Percentiles rank a stretch among this genome's conserved stretches.
Conservation (phyloP, 2,888 invertebrate genomes). For the Leptinotarsa juncta region DNA sequence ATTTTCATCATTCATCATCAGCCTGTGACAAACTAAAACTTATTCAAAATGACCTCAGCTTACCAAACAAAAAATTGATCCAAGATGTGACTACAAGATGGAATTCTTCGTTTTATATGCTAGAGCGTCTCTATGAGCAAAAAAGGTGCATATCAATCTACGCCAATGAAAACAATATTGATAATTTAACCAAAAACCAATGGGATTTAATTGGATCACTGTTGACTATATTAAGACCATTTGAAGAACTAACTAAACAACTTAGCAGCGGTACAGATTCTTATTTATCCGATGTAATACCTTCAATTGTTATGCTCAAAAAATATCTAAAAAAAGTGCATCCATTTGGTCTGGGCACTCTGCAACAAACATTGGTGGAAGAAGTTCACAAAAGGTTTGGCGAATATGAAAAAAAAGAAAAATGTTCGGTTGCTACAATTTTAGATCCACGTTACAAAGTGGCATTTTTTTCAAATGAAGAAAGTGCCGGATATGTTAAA, state of each 20-base stretch:
- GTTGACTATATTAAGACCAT: conserved; percentile 16
- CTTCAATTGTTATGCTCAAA: not conserved
- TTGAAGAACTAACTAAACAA: conserved; percentile 26
- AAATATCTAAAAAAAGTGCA: conserved; percentile 19
- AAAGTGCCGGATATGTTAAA: conserved; percentile 4
- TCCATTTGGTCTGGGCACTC: conserved; percentile 14
- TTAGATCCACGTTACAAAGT: conserved; percentile 18
- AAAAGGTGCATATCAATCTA: too few species aligned
- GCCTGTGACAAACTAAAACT: not conserved
- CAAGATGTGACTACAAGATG: not conserved
- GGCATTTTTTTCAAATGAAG: conserved; percentile 17
- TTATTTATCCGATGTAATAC: conserved; percentile 14
- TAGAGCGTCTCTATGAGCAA: not conserved
- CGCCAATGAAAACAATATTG: not conserved
- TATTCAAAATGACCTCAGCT: conserved; percentile 1
- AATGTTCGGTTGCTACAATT: conserved; percentile 17
- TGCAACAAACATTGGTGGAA: conserved; percentile 11
- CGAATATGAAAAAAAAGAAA: conserved; percentile 15
- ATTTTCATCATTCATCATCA: not conserved
- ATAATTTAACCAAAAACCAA: conserved; percentile 19
- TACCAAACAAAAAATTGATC: not conserved
- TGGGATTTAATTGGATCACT: conserved; percentile 18
- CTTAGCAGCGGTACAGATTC: conserved; percentile 14
- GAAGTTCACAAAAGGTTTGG: conserved; percentile 23
- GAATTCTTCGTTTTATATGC: conserved; percentile 1